Evolutionary conservation across 2,888 invertebrate species (phyloP).

Genomic region (Spilarctia lutea): DNA sequence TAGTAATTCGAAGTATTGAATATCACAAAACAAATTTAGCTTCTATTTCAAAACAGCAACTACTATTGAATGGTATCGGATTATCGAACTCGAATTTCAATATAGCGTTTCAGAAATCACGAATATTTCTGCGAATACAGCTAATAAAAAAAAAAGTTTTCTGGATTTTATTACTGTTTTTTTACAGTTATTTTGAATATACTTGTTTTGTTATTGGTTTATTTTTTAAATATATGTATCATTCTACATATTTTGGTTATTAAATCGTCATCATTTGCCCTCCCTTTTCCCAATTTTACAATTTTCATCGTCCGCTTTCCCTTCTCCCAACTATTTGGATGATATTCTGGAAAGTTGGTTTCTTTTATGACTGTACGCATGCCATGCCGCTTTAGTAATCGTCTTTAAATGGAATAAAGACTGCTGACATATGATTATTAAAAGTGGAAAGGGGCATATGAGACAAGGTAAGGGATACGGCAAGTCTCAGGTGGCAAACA

Average conservation of each 20-base stretch:
- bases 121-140: neutral
- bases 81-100: neutral
- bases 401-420: too few relatives aligned
- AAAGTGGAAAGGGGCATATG: too few relatives aligned
- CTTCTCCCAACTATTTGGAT: too few relatives aligned
- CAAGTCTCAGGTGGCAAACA: too few relatives aligned
- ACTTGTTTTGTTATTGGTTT: neutral
- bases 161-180: neutral
- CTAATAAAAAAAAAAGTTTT: neutral
- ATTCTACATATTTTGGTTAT: neutral
- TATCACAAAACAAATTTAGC: constrained; percentile 2
- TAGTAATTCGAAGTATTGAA: neutral
- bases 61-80: neutral
- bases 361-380: too few relatives aligned
- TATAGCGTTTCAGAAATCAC: neutral
- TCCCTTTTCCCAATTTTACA: too few relatives aligned
- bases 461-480: too few relatives aligned
- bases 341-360: too few relatives aligned
- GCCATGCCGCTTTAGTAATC: too few relatives aligned
- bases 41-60: constrained; percentile 13
- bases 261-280: too few relatives aligned
- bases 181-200: neutral
- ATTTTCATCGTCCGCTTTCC: too few relatives aligned
- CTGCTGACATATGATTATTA: too few relatives aligned
- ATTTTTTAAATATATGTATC: neutral